Conservation (phyloP, 2,888 invertebrate species). For the Chesias legatella region DNA sequence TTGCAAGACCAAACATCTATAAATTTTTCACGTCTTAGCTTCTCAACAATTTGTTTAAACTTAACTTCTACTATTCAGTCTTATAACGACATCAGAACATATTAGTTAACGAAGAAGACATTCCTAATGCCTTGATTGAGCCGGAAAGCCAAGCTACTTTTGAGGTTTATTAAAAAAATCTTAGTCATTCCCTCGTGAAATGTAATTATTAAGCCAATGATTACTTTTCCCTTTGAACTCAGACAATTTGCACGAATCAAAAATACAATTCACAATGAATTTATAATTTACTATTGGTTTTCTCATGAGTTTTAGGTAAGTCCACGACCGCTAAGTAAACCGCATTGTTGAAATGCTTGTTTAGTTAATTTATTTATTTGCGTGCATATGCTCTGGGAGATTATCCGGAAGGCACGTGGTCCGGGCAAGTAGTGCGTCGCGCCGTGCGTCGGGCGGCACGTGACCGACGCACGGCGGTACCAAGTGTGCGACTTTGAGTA, state of each 20-base stretch:
- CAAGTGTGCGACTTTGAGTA: conserved; percentile 63
- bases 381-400: conserved; percentile 60
- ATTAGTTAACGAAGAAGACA: too few species aligned
- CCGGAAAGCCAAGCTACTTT: too few species aligned
- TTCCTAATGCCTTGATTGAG: too few species aligned
- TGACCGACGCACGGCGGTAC: conserved; percentile 44
- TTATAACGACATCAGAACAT: too few species aligned
- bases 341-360: conserved; percentile 39
- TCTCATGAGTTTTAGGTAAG: conserved; percentile 60
- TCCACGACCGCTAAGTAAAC: conserved; percentile 35
- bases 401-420: conserved; percentile 53
- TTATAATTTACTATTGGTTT: conserved; percentile 20
- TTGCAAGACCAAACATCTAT: too few species aligned
- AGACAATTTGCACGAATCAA: background rate
- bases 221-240: too few species aligned
- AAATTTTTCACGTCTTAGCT: too few species aligned
- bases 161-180: too few species aligned
- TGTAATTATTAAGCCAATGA: too few species aligned
- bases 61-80: too few species aligned
- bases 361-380: conserved; percentile 77
- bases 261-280: conserved; percentile 1
- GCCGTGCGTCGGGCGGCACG: conserved; percentile 31
- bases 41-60: too few species aligned
- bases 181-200: too few species aligned
- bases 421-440: conserved; percentile 38